Evolutionary conservation across 2,888 invertebrate genomes (phyloP).

Genomic region (Apodemia hepburni): DNA sequence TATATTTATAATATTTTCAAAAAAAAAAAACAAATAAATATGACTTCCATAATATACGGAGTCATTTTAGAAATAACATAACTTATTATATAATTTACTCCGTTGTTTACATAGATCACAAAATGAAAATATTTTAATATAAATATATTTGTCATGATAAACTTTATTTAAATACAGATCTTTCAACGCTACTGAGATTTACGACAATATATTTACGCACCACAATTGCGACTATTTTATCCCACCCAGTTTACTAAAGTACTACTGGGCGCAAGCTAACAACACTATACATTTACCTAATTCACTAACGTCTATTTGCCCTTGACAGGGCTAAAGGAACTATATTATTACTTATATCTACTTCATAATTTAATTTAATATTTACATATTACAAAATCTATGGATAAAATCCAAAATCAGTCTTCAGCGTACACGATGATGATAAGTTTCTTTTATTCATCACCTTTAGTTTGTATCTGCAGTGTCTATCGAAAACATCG

Average conservation of each 20-base stretch:
- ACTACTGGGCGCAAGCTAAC: slow-evolving; percentile 32
- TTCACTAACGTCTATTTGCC: slow-evolving; percentile 18
- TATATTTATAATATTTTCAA: too few species aligned
- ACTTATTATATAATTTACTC: slow-evolving; percentile 18
- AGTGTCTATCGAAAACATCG: slow-evolving; percentile 14
- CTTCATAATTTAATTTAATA: slow-evolving; percentile 34
- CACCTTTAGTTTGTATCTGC: slow-evolving; percentile 12
- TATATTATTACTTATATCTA: slow-evolving; percentile 36
- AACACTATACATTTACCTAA: slow-evolving; percentile 14
- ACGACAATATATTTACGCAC: slow-evolving; percentile 18
- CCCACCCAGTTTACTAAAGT: slow-evolving; percentile 8
- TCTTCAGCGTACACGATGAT: slow-evolving; percentile 59
- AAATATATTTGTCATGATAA: slow-evolving; percentile 64
- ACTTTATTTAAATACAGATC: slow-evolving; percentile 44
- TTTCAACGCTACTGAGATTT: slow-evolving; percentile 27
- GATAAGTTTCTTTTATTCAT: slow-evolving; percentile 26
- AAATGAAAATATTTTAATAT: slow-evolving; percentile 54
- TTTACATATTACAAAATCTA: slow-evolving; percentile 37
- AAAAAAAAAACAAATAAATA: slow-evolving; percentile 64
- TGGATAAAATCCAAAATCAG: slow-evolving; percentile 69
- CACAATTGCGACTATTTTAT: background rate
- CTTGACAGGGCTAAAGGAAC: slow-evolving; percentile 37
- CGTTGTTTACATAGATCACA: slow-evolving; percentile 39
- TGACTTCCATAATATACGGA: slow-evolving; percentile 71
- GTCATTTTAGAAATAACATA: slow-evolving; percentile 22